Base-by-base conservation (phyloP, 2,888 invertebrate genomes). In the Coleophora deauratella region DNA sequence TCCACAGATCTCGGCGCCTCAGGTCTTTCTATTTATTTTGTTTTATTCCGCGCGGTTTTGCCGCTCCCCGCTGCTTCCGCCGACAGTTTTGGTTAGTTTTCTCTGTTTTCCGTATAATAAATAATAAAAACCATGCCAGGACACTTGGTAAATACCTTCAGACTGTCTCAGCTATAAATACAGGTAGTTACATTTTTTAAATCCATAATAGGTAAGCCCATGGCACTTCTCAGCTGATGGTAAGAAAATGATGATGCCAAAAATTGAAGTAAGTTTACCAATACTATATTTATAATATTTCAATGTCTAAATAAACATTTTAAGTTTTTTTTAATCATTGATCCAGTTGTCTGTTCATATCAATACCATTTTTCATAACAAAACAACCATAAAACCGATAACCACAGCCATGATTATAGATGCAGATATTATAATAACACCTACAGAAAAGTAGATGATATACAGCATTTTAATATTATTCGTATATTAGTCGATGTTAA, bases 1-100 rank as follows among this genome's bases (percentile, higher is more conserved):
- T 73, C 70, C 51, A 65, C 51, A 50, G 62, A 51, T 66, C 57
- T 54, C 66, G 62, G 54, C 65, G 70, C 59, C 69, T 66, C 71
- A 71, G 67, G 68, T 72, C 71, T 70, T 72, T 67, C 67, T 68
- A 71, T 80, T 81, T 80, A 77, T 75, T 80, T 81, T 80, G 77
- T 75, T 79, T 74, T 73, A 67, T 69, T 74, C 66, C 61, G 59
- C 51, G 71, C 66, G 75, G 75, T 80, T 80, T 70, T 72, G 73
- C 72, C 70, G 72, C 66, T 66, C 71, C 81, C 80, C 72, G 77
- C 76, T 73, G 81, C 61, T 84, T 81, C 74, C 71, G 76, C 69
- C 78, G 80, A 80, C 82, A 81, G 75, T 84, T 82, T 80, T 76
- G 80, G 82, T 82, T 82, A 82, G 81, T 84, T 82, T 78, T 72